Evolutionary conservation across 2,113 vertebrate species (phyloP).

Genomic region (Bungarus multicinctus): DNA sequence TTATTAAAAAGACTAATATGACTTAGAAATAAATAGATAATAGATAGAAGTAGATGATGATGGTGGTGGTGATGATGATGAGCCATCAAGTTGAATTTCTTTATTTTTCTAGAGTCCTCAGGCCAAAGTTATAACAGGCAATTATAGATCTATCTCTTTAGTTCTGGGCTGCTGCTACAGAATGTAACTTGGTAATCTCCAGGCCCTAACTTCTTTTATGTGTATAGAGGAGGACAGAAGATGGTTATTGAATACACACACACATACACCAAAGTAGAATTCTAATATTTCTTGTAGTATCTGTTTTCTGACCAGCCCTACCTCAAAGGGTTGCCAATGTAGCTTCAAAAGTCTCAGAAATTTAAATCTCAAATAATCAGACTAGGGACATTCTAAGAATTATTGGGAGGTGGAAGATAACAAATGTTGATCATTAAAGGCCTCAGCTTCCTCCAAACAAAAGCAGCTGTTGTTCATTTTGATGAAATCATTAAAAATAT

Average conservation of each 20-base stretch:
- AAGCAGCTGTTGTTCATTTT: neutral
- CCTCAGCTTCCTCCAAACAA: neutral
- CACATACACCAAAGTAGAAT: neutral
- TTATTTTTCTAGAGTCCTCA: neutral
- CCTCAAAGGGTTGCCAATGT: neutral
- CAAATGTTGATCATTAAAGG: neutral
- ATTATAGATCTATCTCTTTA: neutral
- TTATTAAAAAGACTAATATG: neutral
- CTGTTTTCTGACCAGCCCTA: neutral
- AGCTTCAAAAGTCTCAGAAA: neutral
- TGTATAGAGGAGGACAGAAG: neutral
- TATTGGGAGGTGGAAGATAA: neutral
- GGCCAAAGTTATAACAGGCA: neutral
- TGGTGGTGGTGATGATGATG: neutral
- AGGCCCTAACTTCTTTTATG: neutral
- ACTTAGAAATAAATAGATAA: neutral
- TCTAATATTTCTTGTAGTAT: neutral
- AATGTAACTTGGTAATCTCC: neutral
- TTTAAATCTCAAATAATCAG: neutral
- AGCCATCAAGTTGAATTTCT: neutral
- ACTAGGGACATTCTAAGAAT: neutral
- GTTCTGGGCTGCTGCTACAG: neutral
- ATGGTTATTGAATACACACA: neutral
- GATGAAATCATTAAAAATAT: neutral
- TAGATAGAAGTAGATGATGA: neutral